Base-by-base conservation (phyloP, 2,113 vertebrate species). In the Melospiza melodia region DNA sequence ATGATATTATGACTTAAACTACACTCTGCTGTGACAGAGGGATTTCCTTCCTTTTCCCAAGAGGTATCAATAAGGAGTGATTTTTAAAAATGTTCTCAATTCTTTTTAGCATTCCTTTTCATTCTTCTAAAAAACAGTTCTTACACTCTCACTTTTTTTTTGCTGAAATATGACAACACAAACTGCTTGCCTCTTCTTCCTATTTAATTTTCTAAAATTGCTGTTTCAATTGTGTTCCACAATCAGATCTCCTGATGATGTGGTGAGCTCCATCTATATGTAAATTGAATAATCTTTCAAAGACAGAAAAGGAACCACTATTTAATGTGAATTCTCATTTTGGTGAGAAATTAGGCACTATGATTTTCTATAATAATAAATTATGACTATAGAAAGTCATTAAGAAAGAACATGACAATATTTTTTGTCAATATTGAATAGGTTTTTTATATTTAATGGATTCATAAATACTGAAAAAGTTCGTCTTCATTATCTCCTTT, bases 261-360 rank as follows among this genome's bases (percentile, higher is more conserved):
- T 82, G 39, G 15, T 91, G n/a, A 81, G 35, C 14, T 85, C 31
- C 78, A 68, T 89, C 48, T 88, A 28, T 82, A 86, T 39, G 58
- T 91, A 93, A 95, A 92, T 59, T 85, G 51, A 89, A 85, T 43
- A 69, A 88, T 83, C 25, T 90, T 92, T 84, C 49, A 91, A 91
- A 89, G 77, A 75, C 15, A 39, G 28, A 84, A 93, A 92, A 91
- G 37, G 21, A 87, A 52, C 3, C 5, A 66, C 21, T 37, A 39
- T 48, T 80, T 62, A 80, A 73, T 24, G 55, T 33, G 33, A 87
- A 51, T 21, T 8, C 66, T 78, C 7, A 27, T 80, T 92, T 94
- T 57, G n/a, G 9, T 76, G 48, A 57, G 18, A 69, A 88, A 92
- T 83, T 61, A 85, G 62, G 44, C 6, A 39, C 15, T 51, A 17